Percentiles rank a stretch among this genome's conserved stretches.
These are phyloP conservation scores for Miltochrista miniata DNA, from an alignment of 2,888 invertebrate species.

Conservation along the genomic window DNA sequence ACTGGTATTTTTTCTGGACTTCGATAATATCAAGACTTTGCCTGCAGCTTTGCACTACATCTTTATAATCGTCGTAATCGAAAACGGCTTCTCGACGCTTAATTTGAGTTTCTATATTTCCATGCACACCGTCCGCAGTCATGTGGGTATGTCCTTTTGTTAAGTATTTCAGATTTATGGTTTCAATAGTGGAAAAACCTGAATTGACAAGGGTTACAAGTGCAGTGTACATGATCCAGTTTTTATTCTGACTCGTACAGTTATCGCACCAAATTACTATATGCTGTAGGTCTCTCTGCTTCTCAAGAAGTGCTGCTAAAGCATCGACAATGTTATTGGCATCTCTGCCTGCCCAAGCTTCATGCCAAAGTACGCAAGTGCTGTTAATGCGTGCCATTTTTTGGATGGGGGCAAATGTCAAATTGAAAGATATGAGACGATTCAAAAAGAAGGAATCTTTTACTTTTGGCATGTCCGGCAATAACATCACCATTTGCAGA, in stretches of 20 bases:
- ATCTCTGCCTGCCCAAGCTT: slow-evolving; percentile 19
- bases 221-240: slow-evolving; percentile 16
- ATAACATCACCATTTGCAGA: slow-evolving; percentile 8
- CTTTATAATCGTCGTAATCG: too few species aligned
- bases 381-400: slow-evolving; percentile 15
- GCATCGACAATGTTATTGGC: slow-evolving; percentile 22
- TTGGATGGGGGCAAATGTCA: slow-evolving; percentile 13
- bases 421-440: not conserved
- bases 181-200: slow-evolving; percentile 1
- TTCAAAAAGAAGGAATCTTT: slow-evolving; percentile 6
- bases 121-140: slow-evolving; percentile 18
- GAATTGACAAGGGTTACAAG: slow-evolving; percentile 7
- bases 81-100: not conserved
- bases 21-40: too few species aligned
- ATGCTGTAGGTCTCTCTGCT: slow-evolving; percentile 11
- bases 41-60: too few species aligned
- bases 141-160: slow-evolving; percentile 21
- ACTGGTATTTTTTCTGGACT: too few species aligned
- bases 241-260: slow-evolving; percentile 19
- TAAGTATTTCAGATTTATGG: not conserved
- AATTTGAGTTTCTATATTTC: not conserved
- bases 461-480: slow-evolving; percentile 12
- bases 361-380: slow-evolving; percentile 21
- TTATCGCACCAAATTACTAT: slow-evolving; percentile 9
- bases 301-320: slow-evolving; percentile 15